These are phyloP conservation scores for Calephelis nemesis DNA, from an alignment of 1,140 invertebrate species.

Conservation along the genomic window DNA sequence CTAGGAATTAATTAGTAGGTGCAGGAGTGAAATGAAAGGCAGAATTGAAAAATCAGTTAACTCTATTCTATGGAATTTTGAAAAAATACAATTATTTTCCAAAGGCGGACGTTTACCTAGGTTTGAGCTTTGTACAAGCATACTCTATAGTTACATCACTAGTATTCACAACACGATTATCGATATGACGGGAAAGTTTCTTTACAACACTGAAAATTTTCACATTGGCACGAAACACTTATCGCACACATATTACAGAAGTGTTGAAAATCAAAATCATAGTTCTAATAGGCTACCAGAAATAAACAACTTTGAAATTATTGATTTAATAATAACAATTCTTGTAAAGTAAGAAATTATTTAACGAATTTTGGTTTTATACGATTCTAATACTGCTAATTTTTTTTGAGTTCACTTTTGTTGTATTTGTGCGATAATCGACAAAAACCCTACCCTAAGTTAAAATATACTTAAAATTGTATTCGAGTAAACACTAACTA, in stretches of 20 bases:
- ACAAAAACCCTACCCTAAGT: slow-evolving; percentile 1
- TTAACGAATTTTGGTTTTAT: too few relatives aligned
- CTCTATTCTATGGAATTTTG: slow-evolving; percentile 14
- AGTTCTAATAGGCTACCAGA: not conserved
- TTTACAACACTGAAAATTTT: slow-evolving; percentile 2
- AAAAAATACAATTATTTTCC: slow-evolving; percentile 14
- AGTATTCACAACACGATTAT: slow-evolving; percentile 16
- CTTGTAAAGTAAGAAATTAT: too few relatives aligned
- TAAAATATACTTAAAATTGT: slow-evolving; percentile 8
- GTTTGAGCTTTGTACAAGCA: slow-evolving; percentile 11
- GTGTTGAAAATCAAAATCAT: not conserved
- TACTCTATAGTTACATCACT: slow-evolving; percentile 13
- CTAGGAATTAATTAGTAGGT: too few relatives aligned
- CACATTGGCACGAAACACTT: slow-evolving; percentile 3
- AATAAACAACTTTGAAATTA: not conserved
- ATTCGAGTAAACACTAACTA: slow-evolving; percentile 15
- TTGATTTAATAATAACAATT: too few relatives aligned
- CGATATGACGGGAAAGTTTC: slow-evolving; percentile 10
- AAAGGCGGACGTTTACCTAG: slow-evolving; percentile 2
- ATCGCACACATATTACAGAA: slow-evolving; percentile 9
- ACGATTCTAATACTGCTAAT: not conserved
- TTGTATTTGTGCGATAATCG: slow-evolving; percentile 6
- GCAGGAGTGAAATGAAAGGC: not conserved
- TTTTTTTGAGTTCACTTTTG: slow-evolving; percentile 4
- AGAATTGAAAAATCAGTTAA: slow-evolving; percentile 10